Evolutionary conservation across 2,797 vertebrate genomes (phyloP).

Genomic region (Apodemus agrarius): DNA sequence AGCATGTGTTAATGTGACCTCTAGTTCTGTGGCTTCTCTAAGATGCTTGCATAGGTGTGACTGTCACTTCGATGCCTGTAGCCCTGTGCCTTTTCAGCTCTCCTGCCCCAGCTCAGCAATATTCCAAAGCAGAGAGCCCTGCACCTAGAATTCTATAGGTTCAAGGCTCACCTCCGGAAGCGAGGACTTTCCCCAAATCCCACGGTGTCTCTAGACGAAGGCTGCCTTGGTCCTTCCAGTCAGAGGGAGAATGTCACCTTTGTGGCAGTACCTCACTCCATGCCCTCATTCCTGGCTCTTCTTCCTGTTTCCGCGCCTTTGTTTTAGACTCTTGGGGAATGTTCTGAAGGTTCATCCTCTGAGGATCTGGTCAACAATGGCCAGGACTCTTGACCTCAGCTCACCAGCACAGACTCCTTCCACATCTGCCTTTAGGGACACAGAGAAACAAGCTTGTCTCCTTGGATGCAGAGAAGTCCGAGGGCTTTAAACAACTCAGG

Average conservation of each 20-base stretch:
- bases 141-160: background rate
- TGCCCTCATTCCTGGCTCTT: background rate
- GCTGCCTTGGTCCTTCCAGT: background rate
- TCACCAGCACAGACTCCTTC: too few species aligned
- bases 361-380: background rate
- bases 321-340: background rate
- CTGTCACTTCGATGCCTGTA: background rate
- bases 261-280: background rate
- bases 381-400: background rate
- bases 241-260: background rate
- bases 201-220: background rate
- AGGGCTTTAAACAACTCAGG: background rate
- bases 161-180: background rate
- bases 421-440: background rate
- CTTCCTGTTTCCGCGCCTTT: background rate
- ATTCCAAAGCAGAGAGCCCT: background rate
- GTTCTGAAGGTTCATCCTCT: too few species aligned
- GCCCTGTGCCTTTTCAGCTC: rapidly evolving
- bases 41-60: too few species aligned
- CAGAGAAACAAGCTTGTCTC: background rate
- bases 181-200: background rate
- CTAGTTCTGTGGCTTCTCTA: background rate
- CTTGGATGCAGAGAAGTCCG: background rate
- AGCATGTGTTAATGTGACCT: too few species aligned
- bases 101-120: background rate